Evolutionary conservation across 2,888 invertebrate genomes (phyloP).

Genomic region (Megaustenia siamemsis): DNA sequence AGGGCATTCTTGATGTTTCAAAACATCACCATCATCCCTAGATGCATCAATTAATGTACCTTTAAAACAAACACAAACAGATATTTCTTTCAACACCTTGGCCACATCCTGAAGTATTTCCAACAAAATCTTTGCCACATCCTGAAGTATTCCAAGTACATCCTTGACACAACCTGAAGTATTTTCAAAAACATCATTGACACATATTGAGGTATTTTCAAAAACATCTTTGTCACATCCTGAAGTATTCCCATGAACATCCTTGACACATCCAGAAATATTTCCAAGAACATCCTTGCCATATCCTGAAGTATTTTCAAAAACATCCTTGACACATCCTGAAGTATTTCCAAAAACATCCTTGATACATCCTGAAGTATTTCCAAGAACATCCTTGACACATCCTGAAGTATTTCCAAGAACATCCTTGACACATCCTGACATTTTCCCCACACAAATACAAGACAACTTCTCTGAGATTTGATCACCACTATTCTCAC

Average conservation of each 20-base stretch:
- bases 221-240: too few species aligned
- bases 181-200: too few species aligned
- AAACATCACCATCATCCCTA: neutral
- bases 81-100: too few species aligned
- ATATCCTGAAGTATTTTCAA: neutral
- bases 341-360: neutral
- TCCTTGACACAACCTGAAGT: neutral
- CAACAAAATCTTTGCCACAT: too few species aligned
- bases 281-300: too few species aligned
- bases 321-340: too few species aligned
- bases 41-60: neutral
- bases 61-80: slow-evolving; percentile 1
- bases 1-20: slow-evolving; percentile 28
- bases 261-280: neutral
- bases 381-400: too few species aligned
- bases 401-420: neutral
- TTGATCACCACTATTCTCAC: neutral
- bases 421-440: too few species aligned
- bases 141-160: neutral
- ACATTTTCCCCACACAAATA: neutral
- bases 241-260: neutral
- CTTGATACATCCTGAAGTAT: too few species aligned
- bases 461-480: neutral
- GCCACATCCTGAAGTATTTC: neutral
- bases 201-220: neutral